Base-by-base conservation (phyloP, 2,888 invertebrate genomes). In the Tachina grossa region DNA sequence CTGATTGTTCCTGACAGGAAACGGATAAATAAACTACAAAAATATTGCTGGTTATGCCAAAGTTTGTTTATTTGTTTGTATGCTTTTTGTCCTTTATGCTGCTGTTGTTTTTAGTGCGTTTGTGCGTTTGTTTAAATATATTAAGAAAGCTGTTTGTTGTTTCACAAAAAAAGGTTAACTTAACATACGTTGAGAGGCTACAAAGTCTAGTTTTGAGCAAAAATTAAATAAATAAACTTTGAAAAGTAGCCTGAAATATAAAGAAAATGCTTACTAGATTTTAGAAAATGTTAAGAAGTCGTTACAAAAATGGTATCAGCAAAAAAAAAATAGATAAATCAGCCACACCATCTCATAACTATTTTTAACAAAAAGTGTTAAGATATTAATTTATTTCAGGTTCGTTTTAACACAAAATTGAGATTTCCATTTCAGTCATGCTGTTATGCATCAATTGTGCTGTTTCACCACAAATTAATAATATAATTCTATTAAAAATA, bases 1-100 rank as follows among this genome's bases (percentile, higher is more conserved):
- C 80, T 88, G 87, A 88, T 88, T 86, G 87, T 87, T 88, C 86
- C 87, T 86, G 87, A 86, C 82, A 87, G 87, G 85, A 87, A 87
- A 87, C 87, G 85, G 87, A 85, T 85, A 87, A 87, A 83, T 85
- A 84, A 87, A 87, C 76, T 83, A 68, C 79, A 79, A 72, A 87
- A 80, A 71, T 83, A 74, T 74, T 78, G 85, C 74, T 80, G 76
- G 85, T 85, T 83, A 71, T 85, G 82, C 76, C 79, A 85, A 87
- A 87, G 76, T 87, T 87, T 83, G 76, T 85, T 87, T 59, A 19
- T 49, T 22, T 59, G 47, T 65, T 41, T 87, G 83, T 79, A 68
- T 87, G 84, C 53, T 16, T 19, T 41, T 66, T 59, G 41, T 49
- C 53, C 10, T 49, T 66, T 47, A 16, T 22, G 14, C 47, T 22